Evolutionary conservation across 2,113 vertebrate species (phyloP), one percentile per base, ranked within the genome.

Genomic region (Capreolus pygargus): DNA sequence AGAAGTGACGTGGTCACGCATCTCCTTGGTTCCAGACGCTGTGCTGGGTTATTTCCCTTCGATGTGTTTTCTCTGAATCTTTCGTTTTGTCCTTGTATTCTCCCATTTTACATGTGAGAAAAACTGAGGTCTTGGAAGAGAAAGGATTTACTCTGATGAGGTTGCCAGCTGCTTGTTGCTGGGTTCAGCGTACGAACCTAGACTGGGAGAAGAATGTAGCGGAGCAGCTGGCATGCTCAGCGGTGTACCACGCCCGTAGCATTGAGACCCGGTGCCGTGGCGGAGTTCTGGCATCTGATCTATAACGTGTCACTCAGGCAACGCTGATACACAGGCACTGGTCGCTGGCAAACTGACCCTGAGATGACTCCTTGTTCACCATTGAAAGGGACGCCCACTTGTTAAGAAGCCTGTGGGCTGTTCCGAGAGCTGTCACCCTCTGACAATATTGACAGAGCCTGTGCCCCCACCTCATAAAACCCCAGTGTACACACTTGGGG

Each of bases 401-500:
- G 96, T 55, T 16, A 23, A 39, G 76, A 88, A 52, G 91, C 21
- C 17, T 0, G 1, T 13, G 55, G 87, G 81, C 76, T n/a, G 39
- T 96, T 84, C 91, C 1, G 0, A 70, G 91, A 83, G 91, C 95
- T 90, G 78, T 94, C 95, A 76, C 92, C 86, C 58, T 43, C 58
- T 52, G 92, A 94, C 86, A 91, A 55, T 93, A 88, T 95, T 93
- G 96, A 97, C 96, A 89, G 92, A 97, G 92, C 78, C 58, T 5
- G n/a, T 17, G 93, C 43, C 76, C 83, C 58, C 86, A 6, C 92
- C 92, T 30, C 6, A 0, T 55, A 30, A 82, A 93, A 39, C 86
- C 43, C 55, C 89, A 91, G 78, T 19, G 89, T 60, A 74, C 83
- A 43, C 92, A 92, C 14, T 2, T 21, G 43, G 64, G 64, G 58